Base-by-base conservation (phyloP, 2,113 vertebrate genomes). In the Megaceryle torquata region DNA sequence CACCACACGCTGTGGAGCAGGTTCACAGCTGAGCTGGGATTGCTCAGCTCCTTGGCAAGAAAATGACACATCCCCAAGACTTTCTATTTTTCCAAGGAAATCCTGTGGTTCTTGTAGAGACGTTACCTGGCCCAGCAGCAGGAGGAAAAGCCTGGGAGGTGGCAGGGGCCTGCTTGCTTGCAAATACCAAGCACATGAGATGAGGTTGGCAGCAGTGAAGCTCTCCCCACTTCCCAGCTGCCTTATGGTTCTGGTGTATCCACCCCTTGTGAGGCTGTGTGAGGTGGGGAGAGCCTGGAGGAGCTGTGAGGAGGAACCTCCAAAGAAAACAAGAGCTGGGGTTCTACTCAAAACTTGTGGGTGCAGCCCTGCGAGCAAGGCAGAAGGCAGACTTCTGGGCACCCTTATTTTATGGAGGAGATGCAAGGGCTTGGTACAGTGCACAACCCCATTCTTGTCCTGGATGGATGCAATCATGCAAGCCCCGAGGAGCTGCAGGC, bases 21-120 rank as follows among this genome's bases (percentile, higher is more conserved):
- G 69, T 13, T 86, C 37, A 37, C 93, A 95, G 88, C 92, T 84
- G 70, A 93, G 91, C 83, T 5, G 2, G 78, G 86, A 93, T 96
- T 94, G 95, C 94, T 96, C 93, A 88, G 83, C 83, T 93, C 74
- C 80, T 90, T 75, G 92, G 96, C 93, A 91, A 61, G 67, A 48
- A 60, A 69, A 46, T 37, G 44, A 70, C 81, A 33, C 53, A 44
- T 48, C 86, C 76, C 57, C 6, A 39, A 48, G 83, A 19, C 46
- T 6, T 37, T 20, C 56, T 48, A 2, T 43, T 56, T 65, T 88
- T 81, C 80, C 86, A 3, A 91, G 92, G 91, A 84, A 89, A 92
- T 60, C 77, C 83, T 82, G 0, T 1, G 0, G 80, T 1, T 22
- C 77, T 33, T 6, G 44, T 12, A 21, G 86, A 79, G 81, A 43